Conservation (phyloP, 2,888 invertebrate species). For the Acronicta alni region DNA sequence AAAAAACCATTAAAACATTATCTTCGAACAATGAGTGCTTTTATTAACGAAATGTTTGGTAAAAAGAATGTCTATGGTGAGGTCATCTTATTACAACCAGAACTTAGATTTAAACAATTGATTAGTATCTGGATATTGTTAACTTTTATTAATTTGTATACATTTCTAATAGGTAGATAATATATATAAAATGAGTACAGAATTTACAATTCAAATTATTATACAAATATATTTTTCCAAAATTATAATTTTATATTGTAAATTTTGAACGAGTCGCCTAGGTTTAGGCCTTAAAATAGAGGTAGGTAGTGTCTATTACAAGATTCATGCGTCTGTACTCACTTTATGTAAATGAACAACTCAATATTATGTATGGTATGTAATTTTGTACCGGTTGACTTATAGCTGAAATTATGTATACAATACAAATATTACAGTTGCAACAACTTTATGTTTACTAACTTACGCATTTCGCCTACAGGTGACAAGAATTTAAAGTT, state of each 20-base stretch:
- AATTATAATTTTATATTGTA: slow-evolving; percentile 62
- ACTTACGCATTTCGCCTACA: slow-evolving; percentile 55
- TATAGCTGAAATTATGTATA: slow-evolving; percentile 47
- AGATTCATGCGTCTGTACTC: slow-evolving; percentile 64
- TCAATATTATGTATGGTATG: slow-evolving; percentile 32
- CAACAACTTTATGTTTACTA: slow-evolving; percentile 59
- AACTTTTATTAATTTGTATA: slow-evolving; percentile 52
- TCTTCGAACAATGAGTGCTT: slow-evolving; percentile 87
- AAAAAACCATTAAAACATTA: slow-evolving; percentile 21
- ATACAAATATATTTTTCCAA: slow-evolving; percentile 66
- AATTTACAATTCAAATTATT: slow-evolving; percentile 54
- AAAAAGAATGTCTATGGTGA: slow-evolving; percentile 83
- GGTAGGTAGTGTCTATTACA: slow-evolving; percentile 66
- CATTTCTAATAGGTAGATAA: slow-evolving; percentile 21
- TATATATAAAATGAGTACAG: slow-evolving; percentile 75
- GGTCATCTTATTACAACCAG: slow-evolving; percentile 81
- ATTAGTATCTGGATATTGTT: slow-evolving; percentile 53
- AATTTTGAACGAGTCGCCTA: slow-evolving; percentile 61
- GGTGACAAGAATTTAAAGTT: slow-evolving; percentile 58
- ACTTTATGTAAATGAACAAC: slow-evolving; percentile 58
- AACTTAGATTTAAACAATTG: slow-evolving; percentile 65
- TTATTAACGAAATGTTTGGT: slow-evolving; percentile 88
- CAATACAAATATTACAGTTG: slow-evolving; percentile 56
- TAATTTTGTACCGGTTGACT: slow-evolving; percentile 54
- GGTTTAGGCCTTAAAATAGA: slow-evolving; percentile 70